Evolutionary conservation across 2,113 vertebrate species (phyloP), one percentile per base, ranked within the genome.

Genomic region (Zapornia atra): DNA sequence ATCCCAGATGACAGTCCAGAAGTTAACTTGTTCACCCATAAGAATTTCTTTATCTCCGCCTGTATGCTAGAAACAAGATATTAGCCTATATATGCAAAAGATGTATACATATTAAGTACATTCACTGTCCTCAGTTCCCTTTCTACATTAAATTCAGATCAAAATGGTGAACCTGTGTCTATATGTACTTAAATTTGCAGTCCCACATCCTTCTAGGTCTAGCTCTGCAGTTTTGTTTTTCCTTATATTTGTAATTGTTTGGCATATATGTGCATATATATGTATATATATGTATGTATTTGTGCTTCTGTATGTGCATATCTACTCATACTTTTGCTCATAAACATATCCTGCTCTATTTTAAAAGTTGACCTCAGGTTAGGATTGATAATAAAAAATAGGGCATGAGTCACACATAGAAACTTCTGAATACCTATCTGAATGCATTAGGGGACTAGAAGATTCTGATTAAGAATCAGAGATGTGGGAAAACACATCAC

Each of bases 101-200:
- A 12, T 2, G 2, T 2, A 6, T 28, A 4, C 11, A 3, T 46
- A 38, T 64, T 56, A 17, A 60, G 5, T 42, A 44, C 2, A 11
- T 53, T 29, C 18, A 46, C 19, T 60, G 33, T 5, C 18, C 12
- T 81, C 15, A 48, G 0, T 28, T 34, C 6, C 63, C 9, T 65
- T 75, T n/a, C 31, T 28, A 29, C 17, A 22, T 44, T 38, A 73
- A 44, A 70, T 66, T 75, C 20, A 79, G 11, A n/a, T 11, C 24
- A 70, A 53, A 69, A 3, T 16, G 44, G 8, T 26, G 24, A 73
- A 64, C 5, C 4, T 50, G 8, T 26, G 20, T 50, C 53, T 68
- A 15, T 6, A 12, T 75, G 12, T 14, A 40, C n/a, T 75, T 50
- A 57, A 73, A 38, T 38, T 91, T 90, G 36, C 11, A 31, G 5